A percentile compares a stretch with the other conserved stretches of the same genome.
Conservation (phyloP, 1,140 invertebrate species). For the Bombus ignitus region DNA sequence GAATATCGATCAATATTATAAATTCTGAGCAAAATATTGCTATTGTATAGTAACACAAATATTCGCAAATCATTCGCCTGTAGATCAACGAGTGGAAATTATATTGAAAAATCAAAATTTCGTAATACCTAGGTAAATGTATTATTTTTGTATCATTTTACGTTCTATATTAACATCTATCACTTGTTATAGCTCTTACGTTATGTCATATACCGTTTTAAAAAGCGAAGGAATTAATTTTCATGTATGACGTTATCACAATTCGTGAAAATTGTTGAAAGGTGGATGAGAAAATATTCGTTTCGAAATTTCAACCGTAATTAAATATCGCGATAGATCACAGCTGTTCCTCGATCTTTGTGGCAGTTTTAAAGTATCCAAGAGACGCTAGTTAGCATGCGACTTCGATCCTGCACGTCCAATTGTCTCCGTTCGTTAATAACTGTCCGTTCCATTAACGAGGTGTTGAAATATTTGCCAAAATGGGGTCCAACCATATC, state of each 20-base stretch:
- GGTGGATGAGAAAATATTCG: not conserved
- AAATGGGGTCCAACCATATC: not conserved
- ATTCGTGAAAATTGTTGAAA: not conserved
- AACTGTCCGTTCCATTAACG: slow-evolving; percentile 35
- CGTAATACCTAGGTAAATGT: too few species aligned
- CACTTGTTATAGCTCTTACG: not conserved
- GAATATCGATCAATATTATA: too few species aligned
- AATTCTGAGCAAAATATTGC: too few species aligned
- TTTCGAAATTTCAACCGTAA: not conserved
- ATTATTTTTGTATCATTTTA: too few species aligned
- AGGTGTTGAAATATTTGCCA: slow-evolving; percentile 47
- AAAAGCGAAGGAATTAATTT: not conserved
- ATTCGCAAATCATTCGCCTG: too few species aligned
- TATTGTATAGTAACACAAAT: too few species aligned
- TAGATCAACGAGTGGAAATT: too few species aligned
- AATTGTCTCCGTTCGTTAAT: slow-evolving; percentile 17
- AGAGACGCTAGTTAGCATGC: not conserved
- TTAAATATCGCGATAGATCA: not conserved
- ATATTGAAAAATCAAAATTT: too few species aligned
- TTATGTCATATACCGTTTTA: not conserved
- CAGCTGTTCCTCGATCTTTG: not conserved
- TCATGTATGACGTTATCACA: not conserved
- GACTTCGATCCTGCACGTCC: not conserved
- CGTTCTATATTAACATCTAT: not conserved
- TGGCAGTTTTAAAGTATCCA: not conserved